A percentile compares a stretch with the other conserved stretches of the same genome.
Conservation (phyloP, 92 coral and sea anemone genomes). For the Epizoanthus stellaris region DNA sequence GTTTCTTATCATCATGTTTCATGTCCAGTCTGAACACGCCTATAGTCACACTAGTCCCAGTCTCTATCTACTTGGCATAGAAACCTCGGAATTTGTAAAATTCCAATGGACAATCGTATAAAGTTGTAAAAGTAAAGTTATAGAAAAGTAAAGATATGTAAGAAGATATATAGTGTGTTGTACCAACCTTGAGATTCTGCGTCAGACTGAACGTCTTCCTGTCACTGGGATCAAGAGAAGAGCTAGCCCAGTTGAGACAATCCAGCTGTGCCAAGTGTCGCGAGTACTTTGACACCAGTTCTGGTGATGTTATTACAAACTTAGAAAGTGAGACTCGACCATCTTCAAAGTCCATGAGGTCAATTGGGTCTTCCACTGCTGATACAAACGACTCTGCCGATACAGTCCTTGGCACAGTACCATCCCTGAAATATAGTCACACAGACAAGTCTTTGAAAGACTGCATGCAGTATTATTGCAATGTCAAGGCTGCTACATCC, state of each 20-base stretch:
- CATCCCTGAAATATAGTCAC: conserved; percentile 28
- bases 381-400: conserved; percentile 90
- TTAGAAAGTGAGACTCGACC: conserved; percentile 68
- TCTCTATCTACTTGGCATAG: too few relatives aligned
- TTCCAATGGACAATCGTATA: too few relatives aligned
- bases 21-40: too few relatives aligned
- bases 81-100: background rate
- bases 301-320: conserved; percentile 85
- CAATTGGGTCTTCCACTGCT: conserved; percentile 83
- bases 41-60: too few relatives aligned
- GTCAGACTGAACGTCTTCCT: conserved; percentile 78
- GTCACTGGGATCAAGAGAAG: conserved; percentile 66
- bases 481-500: too few relatives aligned
- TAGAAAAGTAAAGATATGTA: too few relatives aligned
- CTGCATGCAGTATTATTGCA: too few relatives aligned
- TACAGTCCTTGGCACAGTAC: conserved; percentile 35
- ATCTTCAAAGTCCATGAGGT: conserved; percentile 78
- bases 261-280: conserved; percentile 89
- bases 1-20: too few relatives aligned
- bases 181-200: conserved; percentile 88
- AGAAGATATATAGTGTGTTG: background rate
- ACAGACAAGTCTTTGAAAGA: background rate
- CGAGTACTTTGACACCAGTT: conserved; percentile 81
- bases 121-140: too few relatives aligned
- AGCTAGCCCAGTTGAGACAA: conserved; percentile 89